These are phyloP conservation scores for Molossus molossus DNA, from an alignment of 2,797 vertebrate genomes.

Conservation along the genomic window DNA sequence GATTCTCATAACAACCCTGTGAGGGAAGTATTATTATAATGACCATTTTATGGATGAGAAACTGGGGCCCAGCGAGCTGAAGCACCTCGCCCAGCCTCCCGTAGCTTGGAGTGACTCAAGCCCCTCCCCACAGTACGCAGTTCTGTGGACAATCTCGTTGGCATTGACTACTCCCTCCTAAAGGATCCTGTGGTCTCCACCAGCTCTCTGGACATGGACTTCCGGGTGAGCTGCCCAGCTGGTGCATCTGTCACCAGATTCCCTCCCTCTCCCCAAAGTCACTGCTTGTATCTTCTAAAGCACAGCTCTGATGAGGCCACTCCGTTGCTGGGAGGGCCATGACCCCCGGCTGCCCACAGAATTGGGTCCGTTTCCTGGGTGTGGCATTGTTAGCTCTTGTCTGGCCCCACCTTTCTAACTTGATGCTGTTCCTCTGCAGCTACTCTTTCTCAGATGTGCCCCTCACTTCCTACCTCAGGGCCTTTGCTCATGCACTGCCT, in stretches of 20 bases:
- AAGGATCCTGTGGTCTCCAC: slow-evolving; percentile 92
- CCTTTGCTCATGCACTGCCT: not conserved
- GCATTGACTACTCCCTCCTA: slow-evolving; percentile 97
- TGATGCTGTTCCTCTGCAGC: not conserved
- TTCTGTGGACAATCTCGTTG: slow-evolving; percentile 93
- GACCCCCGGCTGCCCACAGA: not conserved
- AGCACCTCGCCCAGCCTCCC: not conserved
- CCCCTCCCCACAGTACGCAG: slow-evolving; percentile 89
- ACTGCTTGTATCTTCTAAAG: not conserved
- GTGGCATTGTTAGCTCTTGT: not conserved
- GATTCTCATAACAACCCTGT: not conserved
- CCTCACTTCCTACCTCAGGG: accelerated
- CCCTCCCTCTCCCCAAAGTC: not conserved
- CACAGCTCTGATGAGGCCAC: not conserved
- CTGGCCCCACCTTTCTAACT: not conserved
- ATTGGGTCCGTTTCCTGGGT: not conserved
- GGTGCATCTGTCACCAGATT: not conserved
- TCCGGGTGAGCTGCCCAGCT: slow-evolving; percentile 91
- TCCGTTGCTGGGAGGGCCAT: not conserved
- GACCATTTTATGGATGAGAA: not conserved
- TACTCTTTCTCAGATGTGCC: not conserved
- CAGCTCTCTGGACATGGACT: slow-evolving; percentile 94
- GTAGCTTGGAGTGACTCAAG: slow-evolving; percentile 36
- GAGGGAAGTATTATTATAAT: not conserved
- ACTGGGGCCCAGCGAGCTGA: not conserved